These are phyloP conservation scores for Dasyornis broadbenti DNA, from an alignment of 2,113 vertebrate genomes.

Conservation along the genomic window DNA sequence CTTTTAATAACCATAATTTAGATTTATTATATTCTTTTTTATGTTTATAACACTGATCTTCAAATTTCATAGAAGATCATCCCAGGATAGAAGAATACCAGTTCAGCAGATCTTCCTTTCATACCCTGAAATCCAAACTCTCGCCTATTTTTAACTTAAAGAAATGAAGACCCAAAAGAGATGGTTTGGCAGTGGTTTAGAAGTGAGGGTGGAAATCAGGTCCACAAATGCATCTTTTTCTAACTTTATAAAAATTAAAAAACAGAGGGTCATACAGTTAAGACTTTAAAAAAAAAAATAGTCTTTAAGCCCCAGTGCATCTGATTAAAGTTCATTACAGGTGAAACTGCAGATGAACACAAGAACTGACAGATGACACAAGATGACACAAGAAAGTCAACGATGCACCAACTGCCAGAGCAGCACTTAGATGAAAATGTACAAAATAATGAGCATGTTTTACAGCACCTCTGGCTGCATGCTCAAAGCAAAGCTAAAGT, in stretches of 20 bases:
- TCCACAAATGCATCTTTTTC: neutral
- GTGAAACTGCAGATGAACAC: neutral
- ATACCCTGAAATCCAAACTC: neutral
- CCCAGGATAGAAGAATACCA: neutral
- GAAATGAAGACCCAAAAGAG: neutral
- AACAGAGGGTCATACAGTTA: neutral
- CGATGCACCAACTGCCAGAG: neutral
- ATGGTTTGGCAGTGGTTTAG: neutral
- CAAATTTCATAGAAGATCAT: neutral
- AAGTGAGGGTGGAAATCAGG: neutral
- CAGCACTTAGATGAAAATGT: neutral
- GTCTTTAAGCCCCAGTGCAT: neutral
- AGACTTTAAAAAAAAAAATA: neutral
- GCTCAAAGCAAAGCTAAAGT: neutral
- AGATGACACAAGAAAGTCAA: neutral
- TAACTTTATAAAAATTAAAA: neutral
- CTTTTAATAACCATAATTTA: neutral
- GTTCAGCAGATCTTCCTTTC: neutral
- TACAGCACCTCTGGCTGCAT: neutral
- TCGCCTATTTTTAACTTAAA: neutral
- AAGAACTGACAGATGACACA: neutral
- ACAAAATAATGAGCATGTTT: neutral
- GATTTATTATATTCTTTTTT: neutral
- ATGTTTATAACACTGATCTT: neutral
- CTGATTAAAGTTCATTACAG: conserved; percentile 1